Percentiles rank a stretch among this genome's conserved stretches.
Evolutionary conservation across 1,140 invertebrate genomes (phyloP).

Genomic region (Choristoneura fumiferana): DNA sequence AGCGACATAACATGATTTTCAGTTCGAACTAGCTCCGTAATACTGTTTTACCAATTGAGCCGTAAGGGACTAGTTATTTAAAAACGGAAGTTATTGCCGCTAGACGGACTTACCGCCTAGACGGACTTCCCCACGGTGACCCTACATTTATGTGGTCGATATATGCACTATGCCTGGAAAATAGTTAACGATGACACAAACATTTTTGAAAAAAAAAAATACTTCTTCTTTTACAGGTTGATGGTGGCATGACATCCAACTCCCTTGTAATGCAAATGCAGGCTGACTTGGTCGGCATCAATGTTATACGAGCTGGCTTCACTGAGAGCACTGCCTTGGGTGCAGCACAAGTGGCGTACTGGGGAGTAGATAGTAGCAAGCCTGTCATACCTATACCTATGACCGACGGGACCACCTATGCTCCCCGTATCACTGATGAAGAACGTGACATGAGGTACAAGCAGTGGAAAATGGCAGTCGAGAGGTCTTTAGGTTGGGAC

Average conservation of each 20-base stretch:
- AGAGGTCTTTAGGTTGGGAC: slow-evolving; percentile 90
- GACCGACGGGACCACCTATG: slow-evolving; percentile 82
- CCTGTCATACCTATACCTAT: slow-evolving; percentile 58
- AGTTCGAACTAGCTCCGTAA: no score
- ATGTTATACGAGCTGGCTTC: slow-evolving; percentile 86
- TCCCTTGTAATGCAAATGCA: slow-evolving; percentile 90
- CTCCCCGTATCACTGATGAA: slow-evolving; percentile 82
- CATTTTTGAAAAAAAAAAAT: no score
- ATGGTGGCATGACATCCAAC: slow-evolving; percentile 96
- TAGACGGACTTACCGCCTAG: no score
- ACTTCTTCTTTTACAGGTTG: slow-evolving; percentile 82
- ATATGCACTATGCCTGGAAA: no score
- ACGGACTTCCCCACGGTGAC: no score
- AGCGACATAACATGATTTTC: no score
- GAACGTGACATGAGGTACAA: slow-evolving; percentile 86
- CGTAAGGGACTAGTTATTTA: no score
- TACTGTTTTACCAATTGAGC: no score
- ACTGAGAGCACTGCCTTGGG: slow-evolving; percentile 91
- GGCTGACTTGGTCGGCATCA: slow-evolving; percentile 78
- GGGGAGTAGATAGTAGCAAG: slow-evolving; percentile 79
- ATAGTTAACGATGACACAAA: no score
- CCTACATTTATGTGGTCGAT: no score
- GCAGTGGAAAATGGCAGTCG: slow-evolving; percentile 92
- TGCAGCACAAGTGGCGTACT: slow-evolving; percentile 90
- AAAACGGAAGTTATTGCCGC: no score